Conservation (phyloP, 2,888 invertebrate genomes). For the Microplitis manilae region DNA sequence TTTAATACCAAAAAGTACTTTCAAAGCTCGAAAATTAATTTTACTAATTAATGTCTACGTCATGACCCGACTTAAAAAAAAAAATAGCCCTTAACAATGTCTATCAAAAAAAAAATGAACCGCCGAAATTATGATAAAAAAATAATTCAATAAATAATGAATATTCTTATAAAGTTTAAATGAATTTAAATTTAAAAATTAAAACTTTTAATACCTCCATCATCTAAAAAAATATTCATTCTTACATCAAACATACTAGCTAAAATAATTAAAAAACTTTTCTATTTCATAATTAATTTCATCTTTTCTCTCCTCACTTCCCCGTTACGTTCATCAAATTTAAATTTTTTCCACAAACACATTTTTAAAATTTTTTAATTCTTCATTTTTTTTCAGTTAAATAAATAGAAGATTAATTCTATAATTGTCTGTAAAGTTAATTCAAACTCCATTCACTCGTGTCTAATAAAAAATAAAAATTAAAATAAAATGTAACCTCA, state of each 20-base stretch:
- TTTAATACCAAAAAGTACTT: too few species aligned
- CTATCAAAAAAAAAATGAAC: too few species aligned
- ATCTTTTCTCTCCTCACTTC: neutral
- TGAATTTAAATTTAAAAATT: neutral
- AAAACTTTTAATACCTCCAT: neutral
- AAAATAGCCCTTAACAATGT: too few species aligned
- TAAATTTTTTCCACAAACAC: neutral
- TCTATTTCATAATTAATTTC: neutral
- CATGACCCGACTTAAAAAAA: too few species aligned
- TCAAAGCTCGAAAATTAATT: too few species aligned
- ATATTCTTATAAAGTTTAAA: neutral
- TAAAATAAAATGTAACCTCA: neutral
- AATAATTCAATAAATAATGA: neutral
- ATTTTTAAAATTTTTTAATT: slow-evolving; percentile 1
- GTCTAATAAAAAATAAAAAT: neutral
- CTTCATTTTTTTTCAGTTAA: too few species aligned
- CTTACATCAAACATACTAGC: neutral
- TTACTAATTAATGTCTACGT: too few species aligned
- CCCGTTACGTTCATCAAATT: neutral
- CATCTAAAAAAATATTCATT: neutral
- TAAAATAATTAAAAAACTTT: slow-evolving; percentile 5
- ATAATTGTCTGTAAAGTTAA: neutral
- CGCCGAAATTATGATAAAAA: too few species aligned
- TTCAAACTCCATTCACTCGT: neutral
- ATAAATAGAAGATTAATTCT: slow-evolving; percentile 24